Evolutionary conservation across 2,113 vertebrate species (phyloP).

Genomic region (Dromiciops gliroides): DNA sequence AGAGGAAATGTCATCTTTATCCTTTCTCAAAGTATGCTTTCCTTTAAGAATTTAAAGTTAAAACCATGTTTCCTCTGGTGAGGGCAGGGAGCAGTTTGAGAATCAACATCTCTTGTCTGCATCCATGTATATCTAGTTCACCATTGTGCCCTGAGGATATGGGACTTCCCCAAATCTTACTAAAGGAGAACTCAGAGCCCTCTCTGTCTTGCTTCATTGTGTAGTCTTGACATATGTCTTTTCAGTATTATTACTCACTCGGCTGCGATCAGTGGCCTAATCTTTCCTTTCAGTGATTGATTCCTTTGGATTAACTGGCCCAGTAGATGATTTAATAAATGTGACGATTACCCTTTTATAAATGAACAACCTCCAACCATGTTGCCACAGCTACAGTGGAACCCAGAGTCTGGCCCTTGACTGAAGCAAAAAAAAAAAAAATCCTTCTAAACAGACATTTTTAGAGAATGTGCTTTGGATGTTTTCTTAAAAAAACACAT

Average conservation of each 20-base stretch:
- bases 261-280: slow-evolving; percentile 86
- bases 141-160: slow-evolving; percentile 77
- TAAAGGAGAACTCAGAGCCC: slow-evolving; percentile 89
- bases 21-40: slow-evolving; percentile 66
- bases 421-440: neutral
- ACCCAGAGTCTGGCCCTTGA: neutral
- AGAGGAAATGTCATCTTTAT: slow-evolving; percentile 65
- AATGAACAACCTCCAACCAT: neutral
- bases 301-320: slow-evolving; percentile 82
- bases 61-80: slow-evolving; percentile 52
- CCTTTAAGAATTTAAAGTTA: slow-evolving; percentile 73
- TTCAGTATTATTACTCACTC: slow-evolving; percentile 87
- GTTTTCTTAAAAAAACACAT: neutral
- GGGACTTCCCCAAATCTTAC: slow-evolving; percentile 83
- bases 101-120: slow-evolving; percentile 76
- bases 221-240: slow-evolving; percentile 85
- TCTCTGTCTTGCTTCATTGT: slow-evolving; percentile 85
- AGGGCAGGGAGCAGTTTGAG: neutral
- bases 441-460: neutral
- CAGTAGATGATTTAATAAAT: slow-evolving; percentile 84
- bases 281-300: slow-evolving; percentile 86
- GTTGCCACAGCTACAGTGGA: neutral
- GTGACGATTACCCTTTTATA: slow-evolving; percentile 72
- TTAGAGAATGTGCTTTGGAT: neutral
- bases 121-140: slow-evolving; percentile 74